Evolutionary conservation across 2,888 invertebrate species (phyloP), one percentile per base, ranked within the genome.

Genomic region (Temnothorax rugatulus): DNA sequence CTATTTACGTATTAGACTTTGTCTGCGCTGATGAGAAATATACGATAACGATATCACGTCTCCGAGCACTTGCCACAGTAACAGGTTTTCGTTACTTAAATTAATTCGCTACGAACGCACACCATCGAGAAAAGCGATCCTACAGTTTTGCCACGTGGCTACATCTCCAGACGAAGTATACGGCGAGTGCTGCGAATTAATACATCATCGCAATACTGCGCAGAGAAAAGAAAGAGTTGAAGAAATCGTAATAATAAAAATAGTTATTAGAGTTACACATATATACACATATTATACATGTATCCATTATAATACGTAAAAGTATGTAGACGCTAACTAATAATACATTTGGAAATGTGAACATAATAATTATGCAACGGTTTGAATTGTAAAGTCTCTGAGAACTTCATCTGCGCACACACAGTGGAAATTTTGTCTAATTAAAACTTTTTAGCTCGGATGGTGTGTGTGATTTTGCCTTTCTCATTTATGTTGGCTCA

Each of bases 11-110:
- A 66, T 79, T 69, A 77, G 29, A 68, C 77, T 68, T 68, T 29
- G 68, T 79, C 59, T 34, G 59, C 25, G 13, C 79, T 71, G 79
- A 71, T 61, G 73, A 59, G 77, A 57, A 79, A 50, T 71, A 79
- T 38, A 73, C n/a, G 38, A 79, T 21, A 79, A 66, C 68, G 54
- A 59, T 85, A 84, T 76, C 74, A 25, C 15, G 63, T 83, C 57
- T 79, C 47, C 47, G 54, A 71, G 41, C 57, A 68, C 38, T 83
- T 64, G 44, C 66, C 41, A 34, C 47, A 29, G 59, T 84, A 84
- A 84, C 63, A 71, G 57, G 82, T 83, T 84, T 84, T 84, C 84
- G 57, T 75, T 83, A 83, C 74, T 69, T 61, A 63, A 84, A 83
- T 84, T 84, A 84, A 76, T 71, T 76, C 68, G 38, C 50, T 54